phyloP scores from a whole-genome alignment of 2,888 invertebrate genomes.

The Agonopterix alstromeriana region DNA sequence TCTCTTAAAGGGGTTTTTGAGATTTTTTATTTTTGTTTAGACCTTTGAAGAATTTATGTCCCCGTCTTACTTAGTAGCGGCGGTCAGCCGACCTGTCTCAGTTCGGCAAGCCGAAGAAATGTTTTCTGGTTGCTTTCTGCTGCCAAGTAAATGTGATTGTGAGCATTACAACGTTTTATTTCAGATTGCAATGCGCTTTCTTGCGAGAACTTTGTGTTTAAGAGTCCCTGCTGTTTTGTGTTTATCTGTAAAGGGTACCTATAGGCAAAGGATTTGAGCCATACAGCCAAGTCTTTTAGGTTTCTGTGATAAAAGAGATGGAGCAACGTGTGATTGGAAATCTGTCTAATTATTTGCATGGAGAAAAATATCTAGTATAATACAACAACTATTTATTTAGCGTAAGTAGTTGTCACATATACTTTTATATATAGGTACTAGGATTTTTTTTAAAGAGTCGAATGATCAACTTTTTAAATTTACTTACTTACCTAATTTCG shows the following conservation, averaged over 20 bases:
- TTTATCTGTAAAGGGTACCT: background rate
- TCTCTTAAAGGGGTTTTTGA: conserved; percentile 65
- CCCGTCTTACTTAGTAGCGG: conserved; percentile 70
- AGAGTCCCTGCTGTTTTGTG: background rate
- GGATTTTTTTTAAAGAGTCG: no score
- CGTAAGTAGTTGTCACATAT: no score
- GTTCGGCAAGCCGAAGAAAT: conserved; percentile 7
- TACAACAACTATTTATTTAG: no score
- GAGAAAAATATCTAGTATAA: no score
- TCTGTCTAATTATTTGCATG: no score
- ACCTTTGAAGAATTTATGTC: conserved; percentile 75
- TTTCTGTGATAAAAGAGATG: no score
- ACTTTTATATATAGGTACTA: no score
- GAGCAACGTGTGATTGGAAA: no score
- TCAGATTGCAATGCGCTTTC: background rate
- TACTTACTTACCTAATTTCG: no score
- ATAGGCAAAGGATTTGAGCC: background rate
- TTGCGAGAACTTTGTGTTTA: background rate
- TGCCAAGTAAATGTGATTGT: conserved; percentile 7
- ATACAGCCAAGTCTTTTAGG: background rate
- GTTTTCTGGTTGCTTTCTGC: conserved; percentile 8
- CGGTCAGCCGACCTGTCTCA: conserved; percentile 39
- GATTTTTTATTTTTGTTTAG: conserved; percentile 68
- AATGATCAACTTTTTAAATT: no score
- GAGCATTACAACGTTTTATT: background rate